A percentile compares a stretch with the other conserved stretches of the same genome.
phyloP scores from a whole-genome alignment of 2,888 invertebrate genomes.

The Troilus luridus region DNA sequence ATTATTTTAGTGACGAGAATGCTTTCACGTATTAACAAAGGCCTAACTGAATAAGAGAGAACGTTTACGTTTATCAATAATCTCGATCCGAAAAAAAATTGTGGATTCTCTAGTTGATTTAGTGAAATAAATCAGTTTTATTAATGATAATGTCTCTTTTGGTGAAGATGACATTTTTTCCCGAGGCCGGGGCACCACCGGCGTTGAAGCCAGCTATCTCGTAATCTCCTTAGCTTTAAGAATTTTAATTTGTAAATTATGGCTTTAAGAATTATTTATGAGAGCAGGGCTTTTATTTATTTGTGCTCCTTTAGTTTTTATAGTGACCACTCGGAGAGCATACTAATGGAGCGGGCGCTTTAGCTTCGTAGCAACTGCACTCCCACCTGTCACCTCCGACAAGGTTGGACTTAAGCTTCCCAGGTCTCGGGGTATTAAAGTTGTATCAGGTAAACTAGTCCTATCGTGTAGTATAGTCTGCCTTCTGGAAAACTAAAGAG shows the following conservation, averaged over 20 bases:
- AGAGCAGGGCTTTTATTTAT: conserved; percentile 21
- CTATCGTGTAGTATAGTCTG: background rate
- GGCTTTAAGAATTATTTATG: conserved; percentile 50
- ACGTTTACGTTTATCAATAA: background rate
- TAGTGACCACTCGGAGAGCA: background rate
- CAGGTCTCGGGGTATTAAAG: background rate
- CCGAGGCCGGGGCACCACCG: background rate
- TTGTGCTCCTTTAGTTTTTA: conserved; percentile 28
- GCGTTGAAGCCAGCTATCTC: conserved; percentile 42
- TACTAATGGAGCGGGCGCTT: background rate
- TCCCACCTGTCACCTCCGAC: background rate
- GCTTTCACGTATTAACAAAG: background rate
- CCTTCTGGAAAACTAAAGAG: background rate
- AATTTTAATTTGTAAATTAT: conserved; percentile 56
- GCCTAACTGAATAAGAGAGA: background rate
- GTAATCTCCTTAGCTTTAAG: conserved; percentile 48
- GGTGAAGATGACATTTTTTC: conserved; percentile 25
- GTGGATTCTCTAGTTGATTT: background rate
- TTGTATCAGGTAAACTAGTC: background rate
- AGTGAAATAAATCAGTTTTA: background rate
- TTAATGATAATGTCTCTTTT: conserved; percentile 21
- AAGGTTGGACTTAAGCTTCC: background rate
- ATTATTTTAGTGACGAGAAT: background rate
- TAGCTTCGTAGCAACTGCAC: background rate
- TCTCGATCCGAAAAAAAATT: background rate